Evolutionary conservation across 2,888 invertebrate genomes (phyloP), one percentile per base, ranked within the genome.

Genomic region (Alcis repandata): DNA sequence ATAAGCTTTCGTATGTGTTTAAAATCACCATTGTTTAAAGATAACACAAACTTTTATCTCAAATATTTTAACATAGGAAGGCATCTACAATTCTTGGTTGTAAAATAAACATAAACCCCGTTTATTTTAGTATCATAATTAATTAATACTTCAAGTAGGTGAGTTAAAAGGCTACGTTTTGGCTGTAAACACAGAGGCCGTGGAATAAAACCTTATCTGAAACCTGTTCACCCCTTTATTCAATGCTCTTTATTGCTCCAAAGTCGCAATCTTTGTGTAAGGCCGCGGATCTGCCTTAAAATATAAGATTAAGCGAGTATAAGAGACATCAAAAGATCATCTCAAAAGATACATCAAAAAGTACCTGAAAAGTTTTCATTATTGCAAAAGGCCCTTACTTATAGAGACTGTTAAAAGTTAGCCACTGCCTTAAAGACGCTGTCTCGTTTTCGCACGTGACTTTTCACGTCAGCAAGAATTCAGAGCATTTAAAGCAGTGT

Each of bases 181-280:
- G 67, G 71, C 75, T 76, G 78, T 69, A 79, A 78, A 77, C 78
- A 73, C 72, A 70, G 75, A 64, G 53, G 69, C 73, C 70, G 64
- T 72, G 73, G 73, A 82, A 83, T 80, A 81, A 82, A 85, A 79
- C 82, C 81, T 87, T 88, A 87, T 88, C 87, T 83, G 72, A 72
- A 77, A 72, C 66, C 63, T 65, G 71, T 76, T 75, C 79, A 83
- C 81, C 84, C 83, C 81, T 86, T 87, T 78, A 84, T 80, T 88
- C 83, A 82, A 82, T 83, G 84, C 77, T 82, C 79, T 86, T 88
- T 88, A 87, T 87, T 84, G 82, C 80, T 75, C 79, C 78, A 80
- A 82, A 85, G 80, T 80, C 77, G 71, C 79, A 79, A 86, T 82
- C 85, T 89, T 87, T 87, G 82, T 84, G 76, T 80, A 64, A 68